These are phyloP conservation scores for Slavum lentiscoides DNA, from an alignment of 2,888 invertebrate species.

Conservation along the genomic window DNA sequence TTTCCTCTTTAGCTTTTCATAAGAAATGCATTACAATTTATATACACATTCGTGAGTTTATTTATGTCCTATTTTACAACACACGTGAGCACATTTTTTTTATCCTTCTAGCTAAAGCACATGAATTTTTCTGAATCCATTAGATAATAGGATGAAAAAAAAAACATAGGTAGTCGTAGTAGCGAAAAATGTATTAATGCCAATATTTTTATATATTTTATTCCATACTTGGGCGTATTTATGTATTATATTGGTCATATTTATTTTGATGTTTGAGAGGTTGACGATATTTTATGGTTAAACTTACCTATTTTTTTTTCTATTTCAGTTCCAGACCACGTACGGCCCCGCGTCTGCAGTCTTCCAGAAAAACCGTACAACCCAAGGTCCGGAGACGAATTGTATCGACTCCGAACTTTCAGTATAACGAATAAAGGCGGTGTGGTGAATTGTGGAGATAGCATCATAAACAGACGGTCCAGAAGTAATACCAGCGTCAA, in stretches of 20 bases:
- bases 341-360: constrained; percentile 80
- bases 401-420: constrained; percentile 81
- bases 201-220: not conserved
- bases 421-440: constrained; percentile 86
- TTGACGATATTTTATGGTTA: not conserved
- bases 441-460: constrained; percentile 87
- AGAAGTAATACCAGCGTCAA: constrained; percentile 87
- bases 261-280: not conserved
- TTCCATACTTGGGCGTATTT: not conserved
- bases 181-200: not conserved
- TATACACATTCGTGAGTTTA: too few species aligned
- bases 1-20: too few species aligned
- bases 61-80: too few species aligned
- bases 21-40: too few species aligned
- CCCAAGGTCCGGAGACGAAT: constrained; percentile 79
- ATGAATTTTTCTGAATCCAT: not conserved
- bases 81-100: too few species aligned
- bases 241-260: not conserved
- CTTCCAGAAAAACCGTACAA: constrained; percentile 85
- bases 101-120: not conserved
- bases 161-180: not conserved
- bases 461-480: constrained; percentile 81
- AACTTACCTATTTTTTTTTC: not conserved
- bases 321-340: constrained; percentile 77
- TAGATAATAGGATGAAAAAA: constrained; percentile 13